A percentile compares a stretch with the other conserved stretches of the same genome.
phyloP scores from a whole-genome alignment of 1,140 invertebrate species.

The Drosophila melanica region DNA sequence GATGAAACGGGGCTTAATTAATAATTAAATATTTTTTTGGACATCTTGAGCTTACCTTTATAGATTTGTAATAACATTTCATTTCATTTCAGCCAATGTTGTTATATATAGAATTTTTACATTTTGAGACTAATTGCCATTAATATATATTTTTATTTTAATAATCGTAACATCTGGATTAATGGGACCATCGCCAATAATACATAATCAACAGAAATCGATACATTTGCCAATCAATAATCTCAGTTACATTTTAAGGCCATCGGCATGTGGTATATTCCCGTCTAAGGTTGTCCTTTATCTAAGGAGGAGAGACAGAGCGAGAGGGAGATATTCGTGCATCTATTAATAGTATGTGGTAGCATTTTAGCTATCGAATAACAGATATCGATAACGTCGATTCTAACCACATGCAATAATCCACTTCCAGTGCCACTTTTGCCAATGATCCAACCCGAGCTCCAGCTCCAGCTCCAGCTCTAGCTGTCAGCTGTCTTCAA shows the following conservation, averaged over 20 bases:
- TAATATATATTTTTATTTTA: too few species aligned
- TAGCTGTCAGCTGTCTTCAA: constrained; percentile 10
- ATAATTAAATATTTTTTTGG: too few species aligned
- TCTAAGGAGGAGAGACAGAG: not conserved
- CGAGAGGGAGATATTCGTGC: not conserved
- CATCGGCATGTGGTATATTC: not conserved
- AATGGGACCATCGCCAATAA: not conserved
- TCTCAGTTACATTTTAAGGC: not conserved
- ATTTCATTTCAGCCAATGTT: too few species aligned
- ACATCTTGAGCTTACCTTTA: too few species aligned
- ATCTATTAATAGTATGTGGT: constrained; percentile 26
- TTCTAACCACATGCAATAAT: constrained; percentile 34
- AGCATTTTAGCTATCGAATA: constrained; percentile 37
- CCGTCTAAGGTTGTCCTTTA: not conserved
- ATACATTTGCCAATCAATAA: not conserved
- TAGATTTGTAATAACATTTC: too few species aligned
- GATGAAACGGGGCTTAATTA: too few species aligned
- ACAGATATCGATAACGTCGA: constrained; percentile 34
- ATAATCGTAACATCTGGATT: too few species aligned
- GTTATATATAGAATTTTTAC: too few species aligned
- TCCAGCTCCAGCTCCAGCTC: not conserved
- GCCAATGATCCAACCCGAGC: not conserved
- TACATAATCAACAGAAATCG: not conserved
- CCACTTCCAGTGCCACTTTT: constrained; percentile 33
- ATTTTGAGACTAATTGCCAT: too few species aligned